Base-by-base conservation (phyloP, 2,113 vertebrate species). In the Egretta garzetta region DNA sequence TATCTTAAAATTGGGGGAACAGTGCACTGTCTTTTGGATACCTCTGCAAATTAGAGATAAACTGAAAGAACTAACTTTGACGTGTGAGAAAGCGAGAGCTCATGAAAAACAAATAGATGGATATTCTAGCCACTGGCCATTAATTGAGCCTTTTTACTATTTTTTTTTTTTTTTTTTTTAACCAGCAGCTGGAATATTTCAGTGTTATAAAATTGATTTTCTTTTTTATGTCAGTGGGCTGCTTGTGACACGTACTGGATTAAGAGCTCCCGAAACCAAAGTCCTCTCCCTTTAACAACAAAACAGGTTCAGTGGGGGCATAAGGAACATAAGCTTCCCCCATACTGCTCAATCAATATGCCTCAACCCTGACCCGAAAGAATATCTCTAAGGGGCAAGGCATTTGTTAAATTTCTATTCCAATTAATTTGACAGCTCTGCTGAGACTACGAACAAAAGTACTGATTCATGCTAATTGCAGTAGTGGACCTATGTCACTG, bases 351-450 rank as follows among this genome's bases (percentile, higher is more conserved):
- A 3, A 59, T 58, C 41, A 86, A n/a, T 21, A 6, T 87, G 47
- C 76, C 80, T 86, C 76, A 86, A 87, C 83, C 73, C 60, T 14
- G 64, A 89, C 88, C 88, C 4, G 1, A 79, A 89, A 67, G 32
- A 85, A 33, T 47, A 74, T 45, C 90, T 95, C 94, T 18, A 72
- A 86, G 79, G 92, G 67, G 5, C 62, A 92, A 86, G 75, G 53
- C 45, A 7, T 95, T 94, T 93, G 88, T 95, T 90, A 84, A 63
- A 92, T 95, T 97, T 95, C 67, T 94, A 93, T 96, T 97, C 94
- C 95, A 93, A 96, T 96, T 97, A 97, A 95, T 81, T 92, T 86
- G 92, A 94, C 91, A 68, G 86, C 83, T 94, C 96, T 92, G 70
- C 68, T 75, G 97, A 96, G 94, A 88, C 76, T 92, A 19, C 35